These are phyloP conservation scores for Tetranychus cinnabarinus DNA, from an alignment of 1,140 invertebrate genomes.

Conservation along the genomic window DNA sequence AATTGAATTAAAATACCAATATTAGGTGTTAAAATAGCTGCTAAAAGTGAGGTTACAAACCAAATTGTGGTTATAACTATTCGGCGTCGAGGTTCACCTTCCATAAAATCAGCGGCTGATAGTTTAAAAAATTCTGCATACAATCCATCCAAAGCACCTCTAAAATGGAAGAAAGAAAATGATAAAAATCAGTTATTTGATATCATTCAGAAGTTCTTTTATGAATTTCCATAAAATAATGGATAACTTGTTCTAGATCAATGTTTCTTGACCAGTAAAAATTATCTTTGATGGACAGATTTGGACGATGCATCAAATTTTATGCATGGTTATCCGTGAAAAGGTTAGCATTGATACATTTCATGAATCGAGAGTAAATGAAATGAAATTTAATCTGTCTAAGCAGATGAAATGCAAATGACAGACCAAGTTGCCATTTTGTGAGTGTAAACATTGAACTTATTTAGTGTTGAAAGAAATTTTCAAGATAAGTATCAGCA, in stretches of 20 bases:
- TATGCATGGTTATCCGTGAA: no score
- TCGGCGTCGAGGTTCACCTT: conserved; percentile 20
- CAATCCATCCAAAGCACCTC: conserved; percentile 24
- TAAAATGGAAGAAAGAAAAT: conserved; percentile 4
- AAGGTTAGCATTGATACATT: no score
- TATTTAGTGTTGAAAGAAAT: background rate
- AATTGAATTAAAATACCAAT: conserved; percentile 39
- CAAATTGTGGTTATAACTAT: conserved; percentile 30
- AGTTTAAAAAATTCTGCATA: conserved; percentile 20
- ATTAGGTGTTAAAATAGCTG: conserved; percentile 36
- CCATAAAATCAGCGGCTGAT: conserved; percentile 16
- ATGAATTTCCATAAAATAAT: background rate
- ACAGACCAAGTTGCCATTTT: conserved; percentile 15
- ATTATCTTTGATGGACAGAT: background rate
- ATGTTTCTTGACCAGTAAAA: background rate
- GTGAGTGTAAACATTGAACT: no score
- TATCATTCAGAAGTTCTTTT: background rate
- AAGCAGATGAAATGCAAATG: background rate
- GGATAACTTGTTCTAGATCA: background rate
- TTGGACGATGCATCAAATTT: no score
- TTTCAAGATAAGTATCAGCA: conserved; percentile 11
- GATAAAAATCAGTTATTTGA: background rate
- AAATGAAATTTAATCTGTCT: no score
- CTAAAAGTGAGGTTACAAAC: conserved; percentile 30
- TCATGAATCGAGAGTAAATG: no score